These are phyloP conservation scores for Megatriorchis doriae DNA, from an alignment of 2,113 vertebrate genomes.

Conservation along the genomic window DNA sequence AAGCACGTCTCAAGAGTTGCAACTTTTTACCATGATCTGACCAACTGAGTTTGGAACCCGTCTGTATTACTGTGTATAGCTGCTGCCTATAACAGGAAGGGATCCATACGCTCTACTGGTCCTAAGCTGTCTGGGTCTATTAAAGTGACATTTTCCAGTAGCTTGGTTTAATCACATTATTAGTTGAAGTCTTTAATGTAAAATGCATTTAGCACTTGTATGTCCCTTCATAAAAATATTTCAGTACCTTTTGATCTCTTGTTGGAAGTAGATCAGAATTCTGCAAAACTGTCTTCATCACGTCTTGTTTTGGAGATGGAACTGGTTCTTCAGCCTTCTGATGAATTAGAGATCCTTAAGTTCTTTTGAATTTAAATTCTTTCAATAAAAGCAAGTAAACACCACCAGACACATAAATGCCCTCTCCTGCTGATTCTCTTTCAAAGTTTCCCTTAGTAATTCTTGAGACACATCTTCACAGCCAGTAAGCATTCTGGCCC, in stretches of 20 bases:
- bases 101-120: background rate
- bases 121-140: background rate
- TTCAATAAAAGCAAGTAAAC: background rate
- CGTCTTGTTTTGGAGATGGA: slow-evolving; percentile 51
- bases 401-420: background rate
- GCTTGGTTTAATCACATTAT: background rate
- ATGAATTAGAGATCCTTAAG: background rate
- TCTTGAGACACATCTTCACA: background rate
- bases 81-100: background rate
- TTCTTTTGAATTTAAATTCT: background rate
- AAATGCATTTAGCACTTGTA: background rate
- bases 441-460: background rate
- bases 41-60: background rate
- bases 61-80: background rate
- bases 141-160: background rate
- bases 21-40: background rate
- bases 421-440: background rate
- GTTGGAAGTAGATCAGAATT: slow-evolving; percentile 17
- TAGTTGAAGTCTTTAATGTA: background rate
- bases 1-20: background rate
- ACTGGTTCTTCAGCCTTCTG: slow-evolving; percentile 52
- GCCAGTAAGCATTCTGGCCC: background rate
- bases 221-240: background rate
- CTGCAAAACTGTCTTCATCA: background rate
- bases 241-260: slow-evolving; percentile 74